These are phyloP conservation scores for Colinus virginianus DNA, from an alignment of 2,113 vertebrate genomes.

Conservation along the genomic window DNA sequence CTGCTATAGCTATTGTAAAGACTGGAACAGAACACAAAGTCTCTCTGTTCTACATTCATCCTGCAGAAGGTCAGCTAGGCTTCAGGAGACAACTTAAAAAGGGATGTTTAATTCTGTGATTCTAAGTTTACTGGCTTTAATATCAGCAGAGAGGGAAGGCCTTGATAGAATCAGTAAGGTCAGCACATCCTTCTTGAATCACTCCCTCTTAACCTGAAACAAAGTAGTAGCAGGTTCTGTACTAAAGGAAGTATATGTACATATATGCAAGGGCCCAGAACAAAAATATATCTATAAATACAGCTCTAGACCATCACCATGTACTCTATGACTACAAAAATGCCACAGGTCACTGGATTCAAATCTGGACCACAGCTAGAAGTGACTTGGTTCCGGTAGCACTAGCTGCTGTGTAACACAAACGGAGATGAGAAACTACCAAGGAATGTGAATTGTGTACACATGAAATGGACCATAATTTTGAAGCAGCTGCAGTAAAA, in stretches of 20 bases:
- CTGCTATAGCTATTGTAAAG: neutral
- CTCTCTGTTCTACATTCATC: neutral
- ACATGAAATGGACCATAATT: slow-evolving; percentile 54
- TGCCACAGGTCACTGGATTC: neutral
- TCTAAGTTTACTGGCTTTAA: slow-evolving; percentile 33
- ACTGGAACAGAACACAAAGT: slow-evolving; percentile 3
- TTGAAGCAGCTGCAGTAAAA: slow-evolving; percentile 68
- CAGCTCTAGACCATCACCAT: neutral
- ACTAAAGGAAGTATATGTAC: neutral
- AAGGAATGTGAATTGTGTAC: neutral
- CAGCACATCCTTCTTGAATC: neutral
- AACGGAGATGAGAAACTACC: neutral
- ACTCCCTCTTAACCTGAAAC: neutral
- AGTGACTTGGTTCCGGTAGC: slow-evolving; percentile 7
- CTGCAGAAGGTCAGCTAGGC: neutral
- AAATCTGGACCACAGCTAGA: neutral
- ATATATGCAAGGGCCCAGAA: neutral
- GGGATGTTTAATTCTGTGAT: neutral
- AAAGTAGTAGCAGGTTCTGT: neutral
- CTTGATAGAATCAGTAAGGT: neutral
- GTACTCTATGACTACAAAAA: slow-evolving; percentile 11
- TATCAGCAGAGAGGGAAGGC: neutral
- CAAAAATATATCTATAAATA: neutral
- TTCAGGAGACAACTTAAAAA: slow-evolving; percentile 22
- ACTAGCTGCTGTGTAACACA: slow-evolving; percentile 11